Percentiles rank a stretch among this genome's conserved stretches.
phyloP scores from a whole-genome alignment of 2,113 vertebrate genomes.

The Trogon surrucura region DNA sequence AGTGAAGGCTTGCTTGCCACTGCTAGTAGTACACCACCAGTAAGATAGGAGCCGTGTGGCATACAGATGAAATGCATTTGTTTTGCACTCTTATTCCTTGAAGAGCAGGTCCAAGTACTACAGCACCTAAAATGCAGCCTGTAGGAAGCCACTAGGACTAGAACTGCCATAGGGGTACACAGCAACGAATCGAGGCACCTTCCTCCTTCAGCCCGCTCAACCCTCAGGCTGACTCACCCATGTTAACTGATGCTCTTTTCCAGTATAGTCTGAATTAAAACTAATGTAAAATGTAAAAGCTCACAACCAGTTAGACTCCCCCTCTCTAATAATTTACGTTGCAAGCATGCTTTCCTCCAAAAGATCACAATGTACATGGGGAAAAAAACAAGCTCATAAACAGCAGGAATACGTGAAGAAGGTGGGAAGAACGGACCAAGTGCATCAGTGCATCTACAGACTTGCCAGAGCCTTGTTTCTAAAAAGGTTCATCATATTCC shows the following conservation, averaged over 20 bases:
- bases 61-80: neutral
- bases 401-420: neutral
- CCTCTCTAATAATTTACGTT: neutral
- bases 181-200: neutral
- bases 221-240: neutral
- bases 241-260: neutral
- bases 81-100: neutral
- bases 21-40: no score
- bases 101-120: neutral
- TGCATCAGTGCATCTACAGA: neutral
- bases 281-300: neutral
- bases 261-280: neutral
- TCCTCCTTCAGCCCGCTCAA: neutral
- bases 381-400: fast-evolving
- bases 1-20: neutral
- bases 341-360: neutral
- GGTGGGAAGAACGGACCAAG: neutral
- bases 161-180: neutral
- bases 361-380: neutral
- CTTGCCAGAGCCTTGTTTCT: conserved; percentile 58
- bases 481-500: conserved; percentile 79
- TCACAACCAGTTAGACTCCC: neutral
- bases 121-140: neutral
- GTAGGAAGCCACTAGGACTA: neutral
- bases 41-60: fast-evolving